Conservation (phyloP, 2,888 invertebrate genomes). For the Lamellibrachia columna region DNA sequence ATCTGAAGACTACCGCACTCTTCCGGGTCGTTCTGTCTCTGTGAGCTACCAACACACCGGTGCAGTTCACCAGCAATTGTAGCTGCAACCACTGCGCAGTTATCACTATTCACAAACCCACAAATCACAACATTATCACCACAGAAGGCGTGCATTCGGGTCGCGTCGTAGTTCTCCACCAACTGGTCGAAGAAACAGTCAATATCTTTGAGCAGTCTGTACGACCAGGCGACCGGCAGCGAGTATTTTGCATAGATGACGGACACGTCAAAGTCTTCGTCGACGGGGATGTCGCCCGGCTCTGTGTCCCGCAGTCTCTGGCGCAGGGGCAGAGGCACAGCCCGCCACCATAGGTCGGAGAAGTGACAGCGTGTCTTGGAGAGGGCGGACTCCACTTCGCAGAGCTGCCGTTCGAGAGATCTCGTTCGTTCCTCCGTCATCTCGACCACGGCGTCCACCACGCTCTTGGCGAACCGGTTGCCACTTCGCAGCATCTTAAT, state of each 20-base stretch:
- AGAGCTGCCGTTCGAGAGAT: slow-evolving; percentile 51
- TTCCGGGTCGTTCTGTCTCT: neutral
- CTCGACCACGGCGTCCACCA: slow-evolving; percentile 59
- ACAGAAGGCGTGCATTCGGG: neutral
- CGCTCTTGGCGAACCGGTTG: slow-evolving; percentile 36
- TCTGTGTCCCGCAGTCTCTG: neutral
- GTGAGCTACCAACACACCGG: neutral
- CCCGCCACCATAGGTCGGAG: neutral
- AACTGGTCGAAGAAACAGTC: slow-evolving; percentile 18
- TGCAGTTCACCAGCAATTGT: neutral
- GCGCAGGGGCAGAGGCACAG: neutral
- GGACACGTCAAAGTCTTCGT: neutral
- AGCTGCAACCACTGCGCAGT: neutral
- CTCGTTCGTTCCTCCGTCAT: slow-evolving; percentile 55
- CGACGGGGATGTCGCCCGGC: neutral
- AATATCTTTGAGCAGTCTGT: neutral
- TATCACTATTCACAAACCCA: neutral
- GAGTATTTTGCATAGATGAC: neutral
- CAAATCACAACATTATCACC: slow-evolving; percentile 2
- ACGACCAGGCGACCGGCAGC: neutral
- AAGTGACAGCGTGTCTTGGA: neutral
- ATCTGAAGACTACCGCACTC: neutral
- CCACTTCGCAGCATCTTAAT: neutral
- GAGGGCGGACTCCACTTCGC: slow-evolving; percentile 27
- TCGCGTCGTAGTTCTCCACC: slow-evolving; percentile 6